Base-by-base conservation (phyloP, 2,113 vertebrate species). In the Elephas maximus region DNA sequence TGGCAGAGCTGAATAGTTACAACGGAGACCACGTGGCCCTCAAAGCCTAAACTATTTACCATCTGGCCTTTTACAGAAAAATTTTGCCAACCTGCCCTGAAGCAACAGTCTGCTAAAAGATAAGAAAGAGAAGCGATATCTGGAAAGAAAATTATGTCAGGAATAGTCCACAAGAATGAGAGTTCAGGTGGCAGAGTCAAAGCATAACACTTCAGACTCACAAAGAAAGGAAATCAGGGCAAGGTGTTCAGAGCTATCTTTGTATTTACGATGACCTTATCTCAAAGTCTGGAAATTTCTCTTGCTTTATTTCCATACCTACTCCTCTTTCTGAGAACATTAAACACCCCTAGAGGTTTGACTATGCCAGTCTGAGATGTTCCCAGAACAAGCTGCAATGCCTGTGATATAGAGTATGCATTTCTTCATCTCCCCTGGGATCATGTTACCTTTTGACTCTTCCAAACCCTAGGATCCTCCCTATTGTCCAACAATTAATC, bases 211-310 rank as follows among this genome's bases (percentile, higher is more conserved):
- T 21, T 26, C 67, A 82, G 33, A 63, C 15, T 94, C 87, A 62
- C 23, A 6, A 63, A 28, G 53, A 83, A 84, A 86, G n/a, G n/a
- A 53, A 87, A 28, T 20, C 45, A 69, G 14, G 69, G 45, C 69
- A 33, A 63, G 41, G 12, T 57, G 12, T 20, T 85, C 21, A 44
- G 82, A 84, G 24, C 3, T 37, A 41, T 51, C 41, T 83, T 91
- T 88, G 92, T 53, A 23, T 17, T 28, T 57, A 28, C 23, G 60
- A 74, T 53, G 82, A 77, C 26, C 9, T 78, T 60, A 62, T 23
- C 94, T 87, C 63, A 63, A 73, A 80, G 77, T 67, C 91, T 84
- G 51, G 69, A 82, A 83, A 80, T 20, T 62, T 74, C 81, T 84
- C n/a, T 51, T 5, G 0, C 53, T 23, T 91, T 51, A 10, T 33